Percentiles rank a stretch among this genome's conserved stretches.
phyloP scores from a whole-genome alignment of 2,888 invertebrate species.

The Xylocampa areola region DNA sequence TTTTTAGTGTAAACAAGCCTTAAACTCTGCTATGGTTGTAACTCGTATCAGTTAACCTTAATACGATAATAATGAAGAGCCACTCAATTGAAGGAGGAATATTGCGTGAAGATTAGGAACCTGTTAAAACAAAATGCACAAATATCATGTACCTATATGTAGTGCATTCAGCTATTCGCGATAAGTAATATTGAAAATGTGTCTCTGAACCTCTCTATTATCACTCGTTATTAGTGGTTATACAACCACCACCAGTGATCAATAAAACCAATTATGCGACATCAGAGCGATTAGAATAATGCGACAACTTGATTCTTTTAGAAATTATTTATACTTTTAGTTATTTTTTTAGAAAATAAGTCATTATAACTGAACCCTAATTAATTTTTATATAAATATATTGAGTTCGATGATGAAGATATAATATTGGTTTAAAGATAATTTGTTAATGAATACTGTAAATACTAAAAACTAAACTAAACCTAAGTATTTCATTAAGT shows the following conservation, averaged over 20 bases:
- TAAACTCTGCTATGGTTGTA: conserved; percentile 15
- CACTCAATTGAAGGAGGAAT: conserved; percentile 22
- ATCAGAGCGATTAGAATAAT: conserved; percentile 1
- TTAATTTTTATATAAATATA: no score
- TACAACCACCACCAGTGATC: conserved; percentile 4
- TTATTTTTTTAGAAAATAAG: no score
- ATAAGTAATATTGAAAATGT: no score
- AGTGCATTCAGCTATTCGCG: background rate
- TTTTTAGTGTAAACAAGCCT: conserved; percentile 10
- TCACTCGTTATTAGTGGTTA: no score
- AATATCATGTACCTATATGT: no score
- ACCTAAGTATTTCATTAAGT: no score
- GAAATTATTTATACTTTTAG: background rate
- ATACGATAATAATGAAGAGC: conserved; percentile 22
- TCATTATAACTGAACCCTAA: no score
- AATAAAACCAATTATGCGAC: conserved; percentile 11
- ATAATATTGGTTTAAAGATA: no score
- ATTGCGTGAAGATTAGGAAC: conserved; percentile 17
- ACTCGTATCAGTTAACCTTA: conserved; percentile 28
- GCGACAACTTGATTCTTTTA: background rate
- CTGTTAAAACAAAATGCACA: conserved; percentile 10
- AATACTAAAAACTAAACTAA: no score
- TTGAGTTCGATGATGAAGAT: no score
- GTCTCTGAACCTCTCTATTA: no score
- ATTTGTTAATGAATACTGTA: no score